phyloP scores from a whole-genome alignment of 2,113 vertebrate genomes.

The Protobothrops mucrosquamatus region DNA sequence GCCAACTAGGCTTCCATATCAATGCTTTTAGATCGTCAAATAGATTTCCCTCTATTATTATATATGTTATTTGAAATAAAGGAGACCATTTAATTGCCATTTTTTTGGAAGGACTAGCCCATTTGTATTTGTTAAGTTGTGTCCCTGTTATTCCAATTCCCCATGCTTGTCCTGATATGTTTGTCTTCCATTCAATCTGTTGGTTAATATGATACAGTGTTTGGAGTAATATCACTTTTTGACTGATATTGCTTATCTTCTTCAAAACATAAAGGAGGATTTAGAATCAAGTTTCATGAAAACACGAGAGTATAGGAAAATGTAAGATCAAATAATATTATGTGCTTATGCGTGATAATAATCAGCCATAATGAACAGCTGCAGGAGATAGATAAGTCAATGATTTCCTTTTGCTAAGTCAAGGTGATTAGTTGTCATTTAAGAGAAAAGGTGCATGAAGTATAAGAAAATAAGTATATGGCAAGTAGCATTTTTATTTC shows the following conservation, averaged over 20 bases:
- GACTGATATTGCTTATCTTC: slow-evolving; percentile 24
- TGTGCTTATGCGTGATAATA: neutral
- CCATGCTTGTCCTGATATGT: too few species aligned
- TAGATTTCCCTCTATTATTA: too few species aligned
- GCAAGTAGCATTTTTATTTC: neutral
- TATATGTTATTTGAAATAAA: too few species aligned
- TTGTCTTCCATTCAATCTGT: too few species aligned
- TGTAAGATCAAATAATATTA: slow-evolving; percentile 8
- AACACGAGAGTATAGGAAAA: slow-evolving; percentile 8
- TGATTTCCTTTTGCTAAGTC: slow-evolving; percentile 2
- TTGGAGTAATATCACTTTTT: slow-evolving; percentile 17
- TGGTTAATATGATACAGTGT: neutral
- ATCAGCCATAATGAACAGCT: slow-evolving; percentile 22
- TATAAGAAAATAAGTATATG: slow-evolving; percentile 33
- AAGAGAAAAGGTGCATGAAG: neutral
- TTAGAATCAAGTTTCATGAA: slow-evolving; percentile 16
- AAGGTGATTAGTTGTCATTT: slow-evolving; percentile 21
- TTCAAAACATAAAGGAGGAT: slow-evolving; percentile 19
- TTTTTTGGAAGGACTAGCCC: too few species aligned
- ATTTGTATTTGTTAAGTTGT: too few species aligned
- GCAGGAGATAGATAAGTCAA: slow-evolving; percentile 12
- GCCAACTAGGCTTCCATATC: too few species aligned
- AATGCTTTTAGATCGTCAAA: too few species aligned
- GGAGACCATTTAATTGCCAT: too few species aligned
- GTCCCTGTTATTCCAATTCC: too few species aligned